phyloP scores from a whole-genome alignment of 2,797 vertebrate species.

The Micromesistius poutassou region DNA sequence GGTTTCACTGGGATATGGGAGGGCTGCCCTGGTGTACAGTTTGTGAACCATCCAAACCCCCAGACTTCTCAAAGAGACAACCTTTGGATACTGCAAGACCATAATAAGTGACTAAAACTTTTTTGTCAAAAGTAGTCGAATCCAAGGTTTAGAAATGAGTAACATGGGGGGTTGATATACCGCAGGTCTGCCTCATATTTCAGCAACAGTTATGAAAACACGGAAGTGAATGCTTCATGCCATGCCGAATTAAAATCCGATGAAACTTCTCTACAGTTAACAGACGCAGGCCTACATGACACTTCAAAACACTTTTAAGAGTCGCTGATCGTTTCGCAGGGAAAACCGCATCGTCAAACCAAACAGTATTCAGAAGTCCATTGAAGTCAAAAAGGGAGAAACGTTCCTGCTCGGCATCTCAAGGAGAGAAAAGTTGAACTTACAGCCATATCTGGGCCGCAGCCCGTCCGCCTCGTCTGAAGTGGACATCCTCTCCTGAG shows the following conservation, averaged over 20 bases:
- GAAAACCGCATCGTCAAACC: background rate
- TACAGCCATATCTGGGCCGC: conserved; percentile 84
- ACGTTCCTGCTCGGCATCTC: conserved; percentile 14
- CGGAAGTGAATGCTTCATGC: conserved; percentile 64
- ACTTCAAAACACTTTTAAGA: background rate
- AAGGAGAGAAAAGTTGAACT: conserved; percentile 62
- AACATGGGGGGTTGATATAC: background rate
- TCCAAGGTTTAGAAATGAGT: background rate
- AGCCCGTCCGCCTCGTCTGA: conserved; percentile 78
- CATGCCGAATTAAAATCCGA: conserved; percentile 48
- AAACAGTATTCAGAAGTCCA: too few species aligned
- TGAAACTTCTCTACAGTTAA: background rate
- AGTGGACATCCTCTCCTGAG: conserved; percentile 73
- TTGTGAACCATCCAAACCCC: background rate
- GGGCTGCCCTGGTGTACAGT: background rate
- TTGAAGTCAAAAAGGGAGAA: too few species aligned
- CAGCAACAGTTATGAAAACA: conserved; percentile 47
- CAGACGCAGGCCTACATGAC: background rate
- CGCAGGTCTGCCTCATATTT: conserved; percentile 14
- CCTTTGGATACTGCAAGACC: background rate
- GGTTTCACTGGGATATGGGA: background rate
- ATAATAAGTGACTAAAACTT: background rate
- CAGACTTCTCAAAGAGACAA: background rate
- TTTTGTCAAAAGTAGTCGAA: background rate
- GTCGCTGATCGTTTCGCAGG: background rate